Conservation (phyloP, 2,113 vertebrate genomes). For the Onychostoma macrolepis region DNA sequence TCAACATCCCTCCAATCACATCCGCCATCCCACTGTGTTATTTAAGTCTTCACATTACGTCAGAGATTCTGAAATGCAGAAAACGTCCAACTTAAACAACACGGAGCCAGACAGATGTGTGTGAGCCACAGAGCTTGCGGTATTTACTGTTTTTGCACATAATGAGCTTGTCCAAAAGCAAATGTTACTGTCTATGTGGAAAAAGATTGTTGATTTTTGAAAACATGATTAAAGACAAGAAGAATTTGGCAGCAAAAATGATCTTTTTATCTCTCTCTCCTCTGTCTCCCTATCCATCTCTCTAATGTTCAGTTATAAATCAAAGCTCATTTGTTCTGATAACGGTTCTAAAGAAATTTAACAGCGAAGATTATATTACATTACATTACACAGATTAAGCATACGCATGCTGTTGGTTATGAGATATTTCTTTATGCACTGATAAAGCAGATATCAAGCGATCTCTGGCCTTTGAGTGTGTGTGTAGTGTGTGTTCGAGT, state of each 20-base stretch:
- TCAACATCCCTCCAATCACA: constrained; percentile 14
- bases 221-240: constrained; percentile 30
- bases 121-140: constrained; percentile 2
- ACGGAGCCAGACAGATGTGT: constrained; percentile 30
- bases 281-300: background rate
- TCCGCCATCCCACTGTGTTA: constrained; percentile 29
- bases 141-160: constrained; percentile 18
- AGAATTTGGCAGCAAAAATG: constrained; percentile 20
- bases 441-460: background rate
- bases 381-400: background rate
- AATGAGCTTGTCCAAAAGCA: constrained; percentile 30
- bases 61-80: constrained; percentile 31
- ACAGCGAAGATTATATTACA: background rate
- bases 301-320: constrained; percentile 31
- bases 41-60: constrained; percentile 37
- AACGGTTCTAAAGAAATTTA: background rate
- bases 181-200: constrained; percentile 20
- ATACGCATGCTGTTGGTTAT: constrained; percentile 12
- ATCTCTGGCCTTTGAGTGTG: background rate
- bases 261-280: constrained; percentile 19
- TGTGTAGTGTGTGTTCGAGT: too few species aligned
- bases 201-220: constrained; percentile 22
- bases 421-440: background rate
- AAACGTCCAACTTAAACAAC: constrained; percentile 44
- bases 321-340: constrained; percentile 31